These are phyloP conservation scores for western clawed frog (Xenopus tropicalis) DNA, from an alignment of 2,113 vertebrate species.

Conservation along the genomic window DNA sequence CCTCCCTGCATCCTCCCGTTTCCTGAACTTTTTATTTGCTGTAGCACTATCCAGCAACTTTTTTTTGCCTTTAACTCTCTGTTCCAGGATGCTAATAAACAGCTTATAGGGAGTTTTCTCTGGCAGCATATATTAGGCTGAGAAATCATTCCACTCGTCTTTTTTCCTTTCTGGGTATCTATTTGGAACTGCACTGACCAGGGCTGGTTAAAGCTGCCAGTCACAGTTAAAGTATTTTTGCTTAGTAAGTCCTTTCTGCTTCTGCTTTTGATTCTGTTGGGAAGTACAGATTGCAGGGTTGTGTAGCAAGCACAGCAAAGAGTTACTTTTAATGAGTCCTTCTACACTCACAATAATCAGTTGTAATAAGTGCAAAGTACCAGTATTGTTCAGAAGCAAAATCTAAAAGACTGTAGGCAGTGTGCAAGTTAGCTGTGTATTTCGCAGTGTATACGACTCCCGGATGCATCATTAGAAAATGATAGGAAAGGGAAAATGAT, in stretches of 20 bases:
- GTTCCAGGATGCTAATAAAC: conserved; percentile 23
- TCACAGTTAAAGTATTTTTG: background rate
- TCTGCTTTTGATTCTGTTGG: background rate
- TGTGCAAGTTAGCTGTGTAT: too few relatives aligned
- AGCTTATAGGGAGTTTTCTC: too few relatives aligned
- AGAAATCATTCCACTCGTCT: too few relatives aligned
- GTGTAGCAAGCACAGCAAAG: background rate
- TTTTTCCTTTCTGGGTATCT: too few relatives aligned
- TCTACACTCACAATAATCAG: too few relatives aligned
- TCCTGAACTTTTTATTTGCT: conserved; percentile 31
- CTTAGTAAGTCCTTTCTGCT: background rate
- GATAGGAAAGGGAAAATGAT: background rate
- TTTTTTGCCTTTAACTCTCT: conserved; percentile 27
- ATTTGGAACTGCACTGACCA: conserved; percentile 16
- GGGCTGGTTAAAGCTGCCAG: background rate
- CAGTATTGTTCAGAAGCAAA: too few relatives aligned
- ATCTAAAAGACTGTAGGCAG: too few relatives aligned
- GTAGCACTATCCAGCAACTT: conserved; percentile 36
- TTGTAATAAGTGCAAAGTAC: too few relatives aligned
- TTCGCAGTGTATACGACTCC: too few relatives aligned
- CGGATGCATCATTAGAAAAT: conserved; percentile 26
- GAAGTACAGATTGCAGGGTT: background rate
- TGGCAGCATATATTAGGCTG: conserved; percentile 27
- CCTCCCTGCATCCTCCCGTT: conserved; percentile 49
- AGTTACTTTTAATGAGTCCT: too few relatives aligned